Evolutionary conservation across 2,888 invertebrate species (phyloP).

Genomic region (Xylota segnis): DNA sequence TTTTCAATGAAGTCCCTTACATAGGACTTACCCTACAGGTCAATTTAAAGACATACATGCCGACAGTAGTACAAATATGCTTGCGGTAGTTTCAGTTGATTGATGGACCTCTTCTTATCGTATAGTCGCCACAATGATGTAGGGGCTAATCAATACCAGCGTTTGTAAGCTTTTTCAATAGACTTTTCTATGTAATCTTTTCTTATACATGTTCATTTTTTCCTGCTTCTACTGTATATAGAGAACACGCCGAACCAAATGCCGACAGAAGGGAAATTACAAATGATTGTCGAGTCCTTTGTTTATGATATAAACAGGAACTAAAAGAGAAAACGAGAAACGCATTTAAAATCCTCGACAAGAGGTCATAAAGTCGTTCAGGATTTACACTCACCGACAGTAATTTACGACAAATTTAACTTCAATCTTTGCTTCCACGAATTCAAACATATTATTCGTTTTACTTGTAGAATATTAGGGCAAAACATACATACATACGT

Average conservation of each 20-base stretch:
- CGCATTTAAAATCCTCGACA: constrained; percentile 30
- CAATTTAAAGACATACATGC: too few relatives aligned
- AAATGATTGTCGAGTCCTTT: constrained; percentile 50
- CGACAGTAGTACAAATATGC: too few relatives aligned
- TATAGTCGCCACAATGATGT: too few relatives aligned
- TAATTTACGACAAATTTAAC: constrained; percentile 19
- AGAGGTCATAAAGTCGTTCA: constrained; percentile 33
- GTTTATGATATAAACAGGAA: constrained; percentile 50
- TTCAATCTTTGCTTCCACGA: constrained; percentile 16
- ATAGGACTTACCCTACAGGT: too few relatives aligned
- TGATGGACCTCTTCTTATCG: too few relatives aligned
- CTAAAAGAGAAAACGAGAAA: constrained; percentile 47
- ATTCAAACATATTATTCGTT: not conserved
- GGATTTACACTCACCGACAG: constrained; percentile 38
- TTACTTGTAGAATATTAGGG: not conserved
- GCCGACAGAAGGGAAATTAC: not conserved
- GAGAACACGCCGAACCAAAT: constrained; percentile 4
- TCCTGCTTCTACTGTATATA: constrained; percentile 7
- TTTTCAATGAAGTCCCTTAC: too few relatives aligned
- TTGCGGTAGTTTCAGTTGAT: too few relatives aligned
- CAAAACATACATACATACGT: not conserved
- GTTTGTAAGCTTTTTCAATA: too few relatives aligned
- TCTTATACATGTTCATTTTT: not conserved
- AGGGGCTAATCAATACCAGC: too few relatives aligned
- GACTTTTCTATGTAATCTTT: too few relatives aligned